These are phyloP conservation scores for Acheta domesticus DNA, from an alignment of 2,888 invertebrate genomes.

Conservation along the genomic window DNA sequence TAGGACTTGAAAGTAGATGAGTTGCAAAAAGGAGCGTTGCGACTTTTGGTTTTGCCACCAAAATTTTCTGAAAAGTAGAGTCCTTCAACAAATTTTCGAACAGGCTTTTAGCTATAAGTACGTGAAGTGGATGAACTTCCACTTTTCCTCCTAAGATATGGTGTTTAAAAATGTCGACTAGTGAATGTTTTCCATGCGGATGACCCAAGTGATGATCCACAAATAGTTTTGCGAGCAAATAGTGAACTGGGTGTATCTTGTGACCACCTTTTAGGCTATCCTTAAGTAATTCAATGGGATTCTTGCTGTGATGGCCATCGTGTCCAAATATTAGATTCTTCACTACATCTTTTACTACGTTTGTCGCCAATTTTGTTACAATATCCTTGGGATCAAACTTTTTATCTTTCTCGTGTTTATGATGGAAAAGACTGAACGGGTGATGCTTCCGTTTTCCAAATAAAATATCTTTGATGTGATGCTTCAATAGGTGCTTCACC, in stretches of 20 bases:
- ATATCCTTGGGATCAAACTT: not conserved
- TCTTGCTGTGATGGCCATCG: not conserved
- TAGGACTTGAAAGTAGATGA: not conserved
- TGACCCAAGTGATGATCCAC: not conserved
- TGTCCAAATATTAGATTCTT: not conserved
- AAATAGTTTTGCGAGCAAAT: not conserved
- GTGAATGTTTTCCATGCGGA: not conserved
- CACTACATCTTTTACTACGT: not conserved
- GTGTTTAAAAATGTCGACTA: not conserved
- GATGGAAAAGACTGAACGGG: no score
- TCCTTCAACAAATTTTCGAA: conserved; percentile 2
- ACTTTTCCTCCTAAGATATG: not conserved
- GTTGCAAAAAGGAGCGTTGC: not conserved
- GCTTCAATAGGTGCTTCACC: no score
- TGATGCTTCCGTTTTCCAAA: no score
- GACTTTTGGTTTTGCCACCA: not conserved
- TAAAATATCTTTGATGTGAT: no score
- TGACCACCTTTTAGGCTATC: not conserved
- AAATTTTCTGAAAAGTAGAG: not conserved
- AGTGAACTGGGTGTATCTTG: not conserved
- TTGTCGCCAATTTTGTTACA: not conserved
- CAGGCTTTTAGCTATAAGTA: not conserved
- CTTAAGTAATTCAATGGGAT: not conserved
- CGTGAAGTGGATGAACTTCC: not conserved
- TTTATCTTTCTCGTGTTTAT: no score